These are phyloP conservation scores for Neocrepidodera transversa DNA, from an alignment of 2,888 invertebrate genomes.

Conservation along the genomic window DNA sequence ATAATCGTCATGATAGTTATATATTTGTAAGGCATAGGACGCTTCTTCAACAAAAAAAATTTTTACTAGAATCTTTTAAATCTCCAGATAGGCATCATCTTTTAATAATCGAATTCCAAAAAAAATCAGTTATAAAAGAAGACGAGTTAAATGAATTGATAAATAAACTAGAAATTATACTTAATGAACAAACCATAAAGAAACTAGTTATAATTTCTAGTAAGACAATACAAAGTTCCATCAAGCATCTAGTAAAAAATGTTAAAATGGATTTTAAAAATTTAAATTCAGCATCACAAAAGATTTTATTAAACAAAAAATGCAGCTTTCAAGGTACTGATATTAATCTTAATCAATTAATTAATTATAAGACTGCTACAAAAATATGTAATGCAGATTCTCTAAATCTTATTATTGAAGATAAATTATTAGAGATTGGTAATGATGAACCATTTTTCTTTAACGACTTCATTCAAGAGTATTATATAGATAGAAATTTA, in stretches of 20 bases:
- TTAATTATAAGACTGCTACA: conserved; percentile 16
- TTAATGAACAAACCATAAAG: neutral
- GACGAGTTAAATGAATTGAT: neutral
- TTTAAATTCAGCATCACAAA: conserved; percentile 5
- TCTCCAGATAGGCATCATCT: conserved; percentile 6
- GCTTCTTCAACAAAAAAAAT: conserved; percentile 2
- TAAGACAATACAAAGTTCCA: neutral
- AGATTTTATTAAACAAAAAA: conserved; percentile 7
- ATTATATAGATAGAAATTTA: conserved; percentile 22
- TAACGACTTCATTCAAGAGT: conserved; percentile 12
- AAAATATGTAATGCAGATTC: neutral
- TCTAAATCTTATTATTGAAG: conserved; percentile 12
- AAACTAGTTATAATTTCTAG: conserved; percentile 23
- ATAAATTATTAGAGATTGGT: conserved; percentile 18
- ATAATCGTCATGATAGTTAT: conserved; percentile 22
- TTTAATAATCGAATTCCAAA: conserved; percentile 26
- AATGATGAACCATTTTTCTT: conserved; percentile 22
- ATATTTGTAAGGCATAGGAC: conserved; percentile 22
- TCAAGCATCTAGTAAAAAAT: neutral
- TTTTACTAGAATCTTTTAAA: conserved; percentile 11
- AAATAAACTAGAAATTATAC: neutral
- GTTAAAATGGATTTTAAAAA: conserved; percentile 18
- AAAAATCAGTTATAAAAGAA: neutral
- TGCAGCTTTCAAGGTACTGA: conserved; percentile 18
- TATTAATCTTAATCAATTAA: conserved; percentile 11